These are phyloP conservation scores for Enteromius radiatus DNA, from an alignment of 2,797 vertebrate species.

Conservation along the genomic window DNA sequence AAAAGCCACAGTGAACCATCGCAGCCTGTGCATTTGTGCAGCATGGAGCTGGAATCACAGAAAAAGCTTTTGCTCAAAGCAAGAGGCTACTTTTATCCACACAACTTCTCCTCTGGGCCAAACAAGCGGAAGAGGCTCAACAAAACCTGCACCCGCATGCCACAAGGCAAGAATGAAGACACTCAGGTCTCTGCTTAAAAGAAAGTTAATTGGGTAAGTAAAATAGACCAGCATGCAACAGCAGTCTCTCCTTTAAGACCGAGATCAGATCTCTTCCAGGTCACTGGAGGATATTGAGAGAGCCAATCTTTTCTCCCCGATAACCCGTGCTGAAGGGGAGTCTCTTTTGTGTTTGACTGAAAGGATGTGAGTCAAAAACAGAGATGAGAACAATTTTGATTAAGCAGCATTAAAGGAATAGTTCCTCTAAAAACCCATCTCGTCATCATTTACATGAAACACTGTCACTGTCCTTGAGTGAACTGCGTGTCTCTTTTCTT, in stretches of 20 bases:
- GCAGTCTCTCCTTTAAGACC: slow-evolving; percentile 31
- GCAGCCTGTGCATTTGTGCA: not conserved
- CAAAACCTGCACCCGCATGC: slow-evolving; percentile 26
- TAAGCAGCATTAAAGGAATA: slow-evolving; percentile 17
- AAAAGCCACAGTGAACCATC: slow-evolving; percentile 20
- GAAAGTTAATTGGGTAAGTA: slow-evolving; percentile 29
- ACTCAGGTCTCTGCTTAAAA: slow-evolving; percentile 23
- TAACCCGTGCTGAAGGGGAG: slow-evolving; percentile 8
- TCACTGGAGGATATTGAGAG: slow-evolving; percentile 47
- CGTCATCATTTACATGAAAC: not conserved
- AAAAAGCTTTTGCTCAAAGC: slow-evolving; percentile 24
- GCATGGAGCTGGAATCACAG: not conserved
- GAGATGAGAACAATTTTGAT: not conserved
- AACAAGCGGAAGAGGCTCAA: slow-evolving; percentile 20
- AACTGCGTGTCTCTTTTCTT: slow-evolving; percentile 1
- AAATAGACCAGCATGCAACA: slow-evolving; percentile 40
- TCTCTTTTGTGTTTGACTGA: not conserved
- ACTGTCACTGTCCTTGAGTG: not conserved
- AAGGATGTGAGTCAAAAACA: slow-evolving; percentile 26
- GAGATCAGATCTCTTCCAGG: slow-evolving; percentile 52
- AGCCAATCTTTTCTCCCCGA: slow-evolving; percentile 37
- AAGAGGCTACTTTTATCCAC: slow-evolving; percentile 28
- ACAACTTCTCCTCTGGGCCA: slow-evolving; percentile 12
- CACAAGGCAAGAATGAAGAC: slow-evolving; percentile 30
- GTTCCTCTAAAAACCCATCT: not conserved